Evolutionary conservation across 2,113 vertebrate species (phyloP).

Genomic region (Bombycilla garrulus): DNA sequence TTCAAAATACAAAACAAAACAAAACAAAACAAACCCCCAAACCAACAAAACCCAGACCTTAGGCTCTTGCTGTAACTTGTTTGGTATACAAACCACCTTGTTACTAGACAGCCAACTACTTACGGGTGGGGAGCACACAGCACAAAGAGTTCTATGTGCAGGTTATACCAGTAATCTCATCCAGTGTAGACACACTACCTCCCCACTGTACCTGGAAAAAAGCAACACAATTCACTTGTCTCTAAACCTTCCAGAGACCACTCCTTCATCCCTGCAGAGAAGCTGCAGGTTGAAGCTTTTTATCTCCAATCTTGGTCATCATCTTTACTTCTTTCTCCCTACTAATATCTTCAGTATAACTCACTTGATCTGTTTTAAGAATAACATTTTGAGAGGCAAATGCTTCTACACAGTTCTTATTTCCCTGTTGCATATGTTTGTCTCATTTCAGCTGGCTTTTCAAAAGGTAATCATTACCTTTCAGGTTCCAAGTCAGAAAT

Average conservation of each 20-base stretch:
- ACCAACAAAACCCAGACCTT: background rate
- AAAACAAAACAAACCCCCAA: background rate
- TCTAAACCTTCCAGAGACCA: background rate
- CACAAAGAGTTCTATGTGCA: background rate
- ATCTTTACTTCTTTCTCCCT: background rate
- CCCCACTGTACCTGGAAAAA: accelerated
- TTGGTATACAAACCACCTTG: conserved; percentile 19
- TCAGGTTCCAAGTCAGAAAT: background rate
- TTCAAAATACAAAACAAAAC: background rate
- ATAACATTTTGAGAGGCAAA: background rate
- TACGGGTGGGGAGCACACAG: background rate
- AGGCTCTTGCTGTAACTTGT: background rate
- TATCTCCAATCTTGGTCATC: background rate
- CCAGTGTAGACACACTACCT: background rate
- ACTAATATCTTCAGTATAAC: background rate
- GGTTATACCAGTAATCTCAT: background rate
- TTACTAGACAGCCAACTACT: background rate
- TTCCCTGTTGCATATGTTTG: background rate
- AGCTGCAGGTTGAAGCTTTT: background rate
- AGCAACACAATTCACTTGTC: background rate
- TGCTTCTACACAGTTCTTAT: background rate
- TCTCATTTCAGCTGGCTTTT: background rate
- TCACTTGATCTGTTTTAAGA: background rate
- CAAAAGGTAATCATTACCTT: background rate
- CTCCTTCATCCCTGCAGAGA: background rate